phyloP scores from a whole-genome alignment of 2,888 invertebrate genomes.

The Brassicogethes aeneus region DNA sequence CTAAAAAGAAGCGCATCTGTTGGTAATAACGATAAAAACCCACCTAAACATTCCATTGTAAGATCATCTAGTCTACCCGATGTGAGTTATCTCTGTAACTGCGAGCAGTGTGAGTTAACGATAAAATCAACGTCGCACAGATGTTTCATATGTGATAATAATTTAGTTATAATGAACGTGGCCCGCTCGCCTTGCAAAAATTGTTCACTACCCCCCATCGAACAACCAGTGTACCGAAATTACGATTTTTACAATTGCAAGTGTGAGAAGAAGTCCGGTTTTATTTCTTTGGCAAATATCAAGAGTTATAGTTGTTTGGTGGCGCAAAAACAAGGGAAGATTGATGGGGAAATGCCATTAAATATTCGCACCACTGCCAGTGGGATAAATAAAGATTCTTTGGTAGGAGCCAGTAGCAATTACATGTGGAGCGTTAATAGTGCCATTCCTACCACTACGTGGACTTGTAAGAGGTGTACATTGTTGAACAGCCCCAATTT shows the following conservation, averaged over 20 bases:
- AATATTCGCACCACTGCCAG: conserved; percentile 38
- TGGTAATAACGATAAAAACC: conserved; percentile 1
- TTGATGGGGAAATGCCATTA: conserved; percentile 29
- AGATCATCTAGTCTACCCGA: conserved; percentile 20
- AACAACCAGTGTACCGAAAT: conserved; percentile 31
- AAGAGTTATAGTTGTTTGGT: conserved; percentile 38
- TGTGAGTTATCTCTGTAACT: conserved; percentile 15
- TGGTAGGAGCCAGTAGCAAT: conserved; percentile 20
- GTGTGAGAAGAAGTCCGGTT: conserved; percentile 31
- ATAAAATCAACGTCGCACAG: conserved; percentile 16
- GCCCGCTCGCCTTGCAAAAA: conserved; percentile 37
- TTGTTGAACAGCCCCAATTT: conserved; percentile 59
- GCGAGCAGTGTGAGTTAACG: conserved; percentile 18
- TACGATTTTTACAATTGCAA: conserved; percentile 34
- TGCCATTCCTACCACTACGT: conserved; percentile 37
- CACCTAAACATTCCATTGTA: conserved; percentile 3
- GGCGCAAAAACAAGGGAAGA: conserved; percentile 29
- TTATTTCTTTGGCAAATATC: conserved; percentile 35
- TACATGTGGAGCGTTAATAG: conserved; percentile 34
- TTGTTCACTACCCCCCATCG: conserved; percentile 35
- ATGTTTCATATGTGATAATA: conserved; percentile 33
- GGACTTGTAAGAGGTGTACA: conserved; percentile 70
- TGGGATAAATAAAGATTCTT: conserved; percentile 33
- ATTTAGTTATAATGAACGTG: conserved; percentile 34
- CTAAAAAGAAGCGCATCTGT: conserved; percentile 15